Percentiles rank a stretch among this genome's conserved stretches.
These are phyloP conservation scores for Stylophora pistillata DNA, from an alignment of 64 coral and sea anemone genomes.

Conservation along the genomic window DNA sequence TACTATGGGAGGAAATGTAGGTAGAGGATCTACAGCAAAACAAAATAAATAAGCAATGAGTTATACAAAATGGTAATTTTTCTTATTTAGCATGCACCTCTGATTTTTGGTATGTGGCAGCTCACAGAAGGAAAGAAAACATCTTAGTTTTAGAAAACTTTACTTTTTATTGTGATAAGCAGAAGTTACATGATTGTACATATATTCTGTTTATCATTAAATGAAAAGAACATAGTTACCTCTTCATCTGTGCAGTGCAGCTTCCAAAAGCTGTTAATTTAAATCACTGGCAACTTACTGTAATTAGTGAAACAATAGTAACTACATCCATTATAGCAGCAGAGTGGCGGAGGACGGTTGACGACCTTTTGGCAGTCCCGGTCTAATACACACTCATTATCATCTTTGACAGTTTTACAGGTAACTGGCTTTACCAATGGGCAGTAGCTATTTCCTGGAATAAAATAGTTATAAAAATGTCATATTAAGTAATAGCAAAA, in stretches of 20 bases:
- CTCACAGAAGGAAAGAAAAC: background rate
- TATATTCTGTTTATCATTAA: background rate
- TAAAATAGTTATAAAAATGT: background rate
- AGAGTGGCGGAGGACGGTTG: background rate
- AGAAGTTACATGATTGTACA: background rate
- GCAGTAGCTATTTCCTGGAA: constrained; percentile 17
- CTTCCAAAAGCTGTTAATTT: background rate
- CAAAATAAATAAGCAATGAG: background rate
- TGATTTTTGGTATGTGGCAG: constrained; percentile 3
- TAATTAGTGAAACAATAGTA: constrained; percentile 38
- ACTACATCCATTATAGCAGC: constrained; percentile 29
- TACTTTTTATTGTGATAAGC: background rate
- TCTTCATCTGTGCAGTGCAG: background rate
- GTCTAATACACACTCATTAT: constrained; percentile 3
- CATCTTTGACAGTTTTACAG: background rate
- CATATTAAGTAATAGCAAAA: background rate
- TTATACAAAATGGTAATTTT: background rate
- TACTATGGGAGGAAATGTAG: background rate
- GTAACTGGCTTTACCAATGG: background rate
- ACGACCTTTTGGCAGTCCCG: background rate
- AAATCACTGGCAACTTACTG: background rate
- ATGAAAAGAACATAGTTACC: background rate
- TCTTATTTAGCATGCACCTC: too few species aligned
- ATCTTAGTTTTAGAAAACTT: background rate
- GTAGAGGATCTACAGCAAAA: background rate